phyloP scores from a whole-genome alignment of 2,888 invertebrate genomes.

The Sclerodermus sp. region DNA sequence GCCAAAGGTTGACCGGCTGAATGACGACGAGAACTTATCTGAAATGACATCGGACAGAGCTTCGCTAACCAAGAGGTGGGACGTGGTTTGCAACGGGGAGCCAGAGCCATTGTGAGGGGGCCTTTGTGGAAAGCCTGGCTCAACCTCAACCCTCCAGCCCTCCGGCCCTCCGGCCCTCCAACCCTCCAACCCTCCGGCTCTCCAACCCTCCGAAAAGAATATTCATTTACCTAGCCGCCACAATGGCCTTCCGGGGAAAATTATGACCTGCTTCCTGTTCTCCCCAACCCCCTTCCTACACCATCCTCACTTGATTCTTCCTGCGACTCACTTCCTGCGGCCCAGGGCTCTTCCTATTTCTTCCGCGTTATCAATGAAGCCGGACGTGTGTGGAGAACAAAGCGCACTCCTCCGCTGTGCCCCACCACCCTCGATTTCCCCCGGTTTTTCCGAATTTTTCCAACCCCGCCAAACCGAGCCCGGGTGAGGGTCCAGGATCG shows the following conservation, averaged over 20 bases:
- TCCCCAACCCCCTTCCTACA: background rate
- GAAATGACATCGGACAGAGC: constrained; percentile 53
- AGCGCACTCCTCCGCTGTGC: too few species aligned
- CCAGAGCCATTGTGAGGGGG: too few species aligned
- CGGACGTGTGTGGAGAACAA: background rate
- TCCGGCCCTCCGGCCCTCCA: too few species aligned
- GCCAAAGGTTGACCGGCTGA: too few species aligned
- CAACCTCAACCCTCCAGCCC: too few species aligned
- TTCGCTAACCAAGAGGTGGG: constrained; percentile 32
- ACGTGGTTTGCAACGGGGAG: constrained; percentile 3
- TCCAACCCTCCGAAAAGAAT: background rate
- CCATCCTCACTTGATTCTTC: background rate
- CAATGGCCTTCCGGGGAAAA: constrained; percentile 1
- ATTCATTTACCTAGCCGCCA: constrained; percentile 13
- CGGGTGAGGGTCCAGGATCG: too few species aligned
- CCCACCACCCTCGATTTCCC: too few species aligned
- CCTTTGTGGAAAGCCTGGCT: too few species aligned
- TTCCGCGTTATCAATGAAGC: background rate
- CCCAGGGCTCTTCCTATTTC: background rate
- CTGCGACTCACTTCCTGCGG: background rate
- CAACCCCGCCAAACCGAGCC: too few species aligned
- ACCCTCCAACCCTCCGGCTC: too few species aligned
- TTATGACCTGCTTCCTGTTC: constrained; percentile 6
- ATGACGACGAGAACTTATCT: constrained; percentile 48
- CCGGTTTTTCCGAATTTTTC: too few species aligned